Conservation (phyloP, 2,888 invertebrate genomes). For the Tenthredo distinguenda region DNA sequence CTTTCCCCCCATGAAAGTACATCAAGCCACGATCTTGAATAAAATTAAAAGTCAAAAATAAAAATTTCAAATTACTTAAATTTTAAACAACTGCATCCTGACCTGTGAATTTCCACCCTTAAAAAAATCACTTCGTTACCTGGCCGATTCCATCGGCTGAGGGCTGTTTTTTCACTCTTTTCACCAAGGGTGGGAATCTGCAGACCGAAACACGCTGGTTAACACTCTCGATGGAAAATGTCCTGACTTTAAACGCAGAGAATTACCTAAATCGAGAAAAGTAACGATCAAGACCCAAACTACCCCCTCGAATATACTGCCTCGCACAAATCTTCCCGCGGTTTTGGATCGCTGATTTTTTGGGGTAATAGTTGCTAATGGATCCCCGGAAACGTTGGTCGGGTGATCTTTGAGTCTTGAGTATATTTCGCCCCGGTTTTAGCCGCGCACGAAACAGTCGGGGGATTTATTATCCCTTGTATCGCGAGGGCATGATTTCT, state of each 20-base stretch:
- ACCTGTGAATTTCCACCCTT: too few species aligned
- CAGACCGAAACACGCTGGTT: too few species aligned
- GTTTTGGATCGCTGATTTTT: slow-evolving; percentile 44
- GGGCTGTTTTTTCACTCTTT: too few species aligned
- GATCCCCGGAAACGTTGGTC: slow-evolving; percentile 37
- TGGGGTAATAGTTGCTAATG: slow-evolving; percentile 40
- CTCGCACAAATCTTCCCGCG: not conserved
- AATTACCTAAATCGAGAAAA: too few species aligned
- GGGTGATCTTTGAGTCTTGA: not conserved
- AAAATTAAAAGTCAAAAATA: slow-evolving; percentile 4
- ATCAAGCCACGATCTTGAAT: slow-evolving; percentile 22
- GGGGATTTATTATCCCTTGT: not conserved
- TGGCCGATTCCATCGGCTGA: too few species aligned
- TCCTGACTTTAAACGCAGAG: too few species aligned
- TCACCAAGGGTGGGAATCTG: too few species aligned
- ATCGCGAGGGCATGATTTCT: not conserved
- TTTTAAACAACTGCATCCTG: not conserved
- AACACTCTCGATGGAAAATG: too few species aligned
- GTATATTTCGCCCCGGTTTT: not conserved
- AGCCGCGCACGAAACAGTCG: not conserved
- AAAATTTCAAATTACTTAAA: not conserved
- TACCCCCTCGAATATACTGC: not conserved
- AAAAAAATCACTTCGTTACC: too few species aligned
- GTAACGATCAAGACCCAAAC: too few species aligned
- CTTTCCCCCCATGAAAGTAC: not conserved